phyloP scores from a whole-genome alignment of 2,113 vertebrate species.

The Aphelocoma coerulescens region DNA sequence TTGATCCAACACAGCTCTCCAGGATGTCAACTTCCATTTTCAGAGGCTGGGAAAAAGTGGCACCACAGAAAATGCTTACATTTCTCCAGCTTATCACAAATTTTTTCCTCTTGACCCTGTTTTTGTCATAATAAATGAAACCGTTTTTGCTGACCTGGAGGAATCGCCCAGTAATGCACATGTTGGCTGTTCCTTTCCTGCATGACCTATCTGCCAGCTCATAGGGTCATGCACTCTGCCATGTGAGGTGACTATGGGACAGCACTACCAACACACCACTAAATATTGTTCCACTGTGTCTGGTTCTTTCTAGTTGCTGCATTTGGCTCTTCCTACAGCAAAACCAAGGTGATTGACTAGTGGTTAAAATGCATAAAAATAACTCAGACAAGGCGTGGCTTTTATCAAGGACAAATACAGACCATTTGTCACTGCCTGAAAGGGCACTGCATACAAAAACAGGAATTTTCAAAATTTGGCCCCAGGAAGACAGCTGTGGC shows the following conservation, averaged over 20 bases:
- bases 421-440: background rate
- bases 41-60: background rate
- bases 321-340: background rate
- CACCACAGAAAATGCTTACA: background rate
- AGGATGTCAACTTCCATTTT: background rate
- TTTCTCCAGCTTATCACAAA: background rate
- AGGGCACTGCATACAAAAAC: background rate
- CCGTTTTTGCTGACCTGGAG: background rate
- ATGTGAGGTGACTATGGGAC: rapidly evolving
- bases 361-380: background rate
- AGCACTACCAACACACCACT: background rate
- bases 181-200: background rate
- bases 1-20: background rate
- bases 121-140: background rate
- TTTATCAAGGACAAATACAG: background rate
- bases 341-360: background rate
- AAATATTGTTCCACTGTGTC: background rate
- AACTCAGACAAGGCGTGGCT: background rate
- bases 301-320: background rate
- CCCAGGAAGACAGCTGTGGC: background rate
- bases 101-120: background rate
- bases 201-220: background rate
- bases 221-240: background rate
- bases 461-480: background rate
- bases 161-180: background rate